Percentiles rank a stretch among this genome's conserved stretches.
phyloP scores from a whole-genome alignment of 1,140 invertebrate species.

The Schlechtendalia chinensis region DNA sequence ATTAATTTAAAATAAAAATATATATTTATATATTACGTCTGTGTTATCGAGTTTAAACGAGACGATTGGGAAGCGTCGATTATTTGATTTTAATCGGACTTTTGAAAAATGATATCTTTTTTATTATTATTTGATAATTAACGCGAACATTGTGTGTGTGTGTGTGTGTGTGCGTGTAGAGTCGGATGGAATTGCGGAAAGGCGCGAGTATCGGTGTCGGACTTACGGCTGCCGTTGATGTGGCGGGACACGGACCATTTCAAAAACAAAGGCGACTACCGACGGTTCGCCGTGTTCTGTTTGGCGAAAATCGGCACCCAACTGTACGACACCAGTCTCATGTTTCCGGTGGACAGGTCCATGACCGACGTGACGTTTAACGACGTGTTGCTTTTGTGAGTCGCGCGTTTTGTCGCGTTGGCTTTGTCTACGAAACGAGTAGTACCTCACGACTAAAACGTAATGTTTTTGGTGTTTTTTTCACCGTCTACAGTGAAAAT shows the following conservation, averaged over 20 bases:
- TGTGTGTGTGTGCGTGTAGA: constrained; percentile 29
- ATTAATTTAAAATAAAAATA: too few relatives aligned
- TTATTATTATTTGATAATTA: too few relatives aligned
- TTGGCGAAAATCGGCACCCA: constrained; percentile 68
- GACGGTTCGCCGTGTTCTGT: constrained; percentile 72
- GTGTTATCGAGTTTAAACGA: too few relatives aligned
- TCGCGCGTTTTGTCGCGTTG: constrained; percentile 51
- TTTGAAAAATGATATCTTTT: too few relatives aligned
- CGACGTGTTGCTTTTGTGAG: constrained; percentile 70
- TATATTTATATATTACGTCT: too few relatives aligned
- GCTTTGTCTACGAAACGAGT: too few relatives aligned
- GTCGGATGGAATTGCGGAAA: constrained; percentile 53
- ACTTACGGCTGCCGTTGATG: constrained; percentile 70
- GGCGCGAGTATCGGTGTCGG: constrained; percentile 61
- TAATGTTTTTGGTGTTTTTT: neutral
- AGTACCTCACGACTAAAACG: neutral
- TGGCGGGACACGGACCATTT: constrained; percentile 74
- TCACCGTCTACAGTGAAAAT: constrained; percentile 62
- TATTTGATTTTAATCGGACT: too few relatives aligned
- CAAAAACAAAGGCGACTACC: constrained; percentile 71
- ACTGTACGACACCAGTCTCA: constrained; percentile 68
- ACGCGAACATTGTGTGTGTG: too few relatives aligned
- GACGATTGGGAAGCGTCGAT: too few relatives aligned
- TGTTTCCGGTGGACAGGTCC: constrained; percentile 68
- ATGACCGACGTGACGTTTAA: constrained; percentile 72